Percentiles rank a stretch among this genome's conserved stretches.
Evolutionary conservation across 2,797 vertebrate genomes (phyloP).

Genomic region (Oreochromis mossambicus): DNA sequence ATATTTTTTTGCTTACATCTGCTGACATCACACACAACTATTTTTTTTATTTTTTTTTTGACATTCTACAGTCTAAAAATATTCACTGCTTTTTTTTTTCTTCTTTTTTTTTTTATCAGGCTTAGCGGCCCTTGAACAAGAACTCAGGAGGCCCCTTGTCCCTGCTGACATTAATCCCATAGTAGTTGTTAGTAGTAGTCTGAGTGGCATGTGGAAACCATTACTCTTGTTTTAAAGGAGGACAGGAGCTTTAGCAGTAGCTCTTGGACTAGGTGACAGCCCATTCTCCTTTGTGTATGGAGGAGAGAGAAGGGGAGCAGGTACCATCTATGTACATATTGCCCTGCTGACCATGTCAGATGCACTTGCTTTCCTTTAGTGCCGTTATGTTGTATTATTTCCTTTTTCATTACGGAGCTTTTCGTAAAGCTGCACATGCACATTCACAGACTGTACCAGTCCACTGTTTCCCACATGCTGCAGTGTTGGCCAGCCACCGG

Average conservation of each 20-base stretch:
- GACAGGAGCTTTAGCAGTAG: conserved; percentile 55
- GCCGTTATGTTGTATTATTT: conserved; percentile 19
- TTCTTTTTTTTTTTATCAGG: conserved; percentile 50
- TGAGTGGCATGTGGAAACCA: conserved; percentile 78
- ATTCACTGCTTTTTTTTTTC: conserved; percentile 15
- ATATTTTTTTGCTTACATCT: conserved; percentile 44
- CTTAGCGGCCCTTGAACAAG: conserved; percentile 66
- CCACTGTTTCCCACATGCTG: conserved; percentile 38
- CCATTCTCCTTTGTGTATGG: conserved; percentile 23
- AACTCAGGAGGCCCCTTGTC: conserved; percentile 72
- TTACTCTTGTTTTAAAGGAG: conserved; percentile 75
- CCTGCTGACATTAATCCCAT: conserved; percentile 70
- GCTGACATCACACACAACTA: conserved; percentile 45
- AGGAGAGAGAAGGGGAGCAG: conserved; percentile 1
- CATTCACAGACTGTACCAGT: conserved; percentile 25
- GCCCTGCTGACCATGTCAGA: conserved; percentile 36
- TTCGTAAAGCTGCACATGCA: background rate
- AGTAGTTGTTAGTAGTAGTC: conserved; percentile 67
- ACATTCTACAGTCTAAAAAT: conserved; percentile 61
- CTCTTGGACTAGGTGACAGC: conserved; percentile 48
- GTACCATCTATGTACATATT: conserved; percentile 35
- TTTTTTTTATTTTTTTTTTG: background rate
- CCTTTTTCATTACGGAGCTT: background rate
- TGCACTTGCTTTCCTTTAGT: conserved; percentile 22
- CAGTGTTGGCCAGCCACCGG: conserved; percentile 44